These are phyloP conservation scores for Siphamia tubifer DNA, from an alignment of 2,113 vertebrate genomes.

Conservation along the genomic window DNA sequence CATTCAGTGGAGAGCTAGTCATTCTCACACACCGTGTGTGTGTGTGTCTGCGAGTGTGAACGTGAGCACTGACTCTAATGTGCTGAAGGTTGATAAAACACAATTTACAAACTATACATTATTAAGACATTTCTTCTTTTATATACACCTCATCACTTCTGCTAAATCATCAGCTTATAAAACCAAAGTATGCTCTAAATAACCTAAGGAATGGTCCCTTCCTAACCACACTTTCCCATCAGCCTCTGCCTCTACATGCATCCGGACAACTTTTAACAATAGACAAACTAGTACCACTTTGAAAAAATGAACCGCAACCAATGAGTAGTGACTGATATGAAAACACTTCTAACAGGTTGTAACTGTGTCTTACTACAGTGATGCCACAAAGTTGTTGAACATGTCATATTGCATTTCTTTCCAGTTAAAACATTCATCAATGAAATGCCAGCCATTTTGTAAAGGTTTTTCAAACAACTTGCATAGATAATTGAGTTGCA, in stretches of 20 bases:
- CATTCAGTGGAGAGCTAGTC: slow-evolving; percentile 62
- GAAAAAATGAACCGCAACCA: neutral
- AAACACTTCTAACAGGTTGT: neutral
- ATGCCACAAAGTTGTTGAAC: neutral
- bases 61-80: slow-evolving; percentile 5
- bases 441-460: slow-evolving; percentile 37
- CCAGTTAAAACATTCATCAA: slow-evolving; percentile 17
- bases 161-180: slow-evolving; percentile 12
- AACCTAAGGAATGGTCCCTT: neutral
- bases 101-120: slow-evolving; percentile 41
- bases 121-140: slow-evolving; percentile 28
- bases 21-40: slow-evolving; percentile 28
- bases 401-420: slow-evolving; percentile 1
- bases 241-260: neutral
- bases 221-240: neutral
- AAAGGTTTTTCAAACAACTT: slow-evolving; percentile 26
- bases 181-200: neutral
- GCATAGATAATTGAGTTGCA: slow-evolving; percentile 62
- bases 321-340: neutral
- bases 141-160: slow-evolving; percentile 26
- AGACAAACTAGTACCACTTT: neutral
- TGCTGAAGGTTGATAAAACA: slow-evolving; percentile 24
- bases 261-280: neutral
- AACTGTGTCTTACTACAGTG: slow-evolving; percentile 1
- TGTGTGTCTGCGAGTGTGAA: slow-evolving; percentile 13